Percentiles rank a stretch among this genome's conserved stretches.
Evolutionary conservation across 1,140 invertebrate genomes (phyloP).

Genomic region (Drosophila aff.): DNA sequence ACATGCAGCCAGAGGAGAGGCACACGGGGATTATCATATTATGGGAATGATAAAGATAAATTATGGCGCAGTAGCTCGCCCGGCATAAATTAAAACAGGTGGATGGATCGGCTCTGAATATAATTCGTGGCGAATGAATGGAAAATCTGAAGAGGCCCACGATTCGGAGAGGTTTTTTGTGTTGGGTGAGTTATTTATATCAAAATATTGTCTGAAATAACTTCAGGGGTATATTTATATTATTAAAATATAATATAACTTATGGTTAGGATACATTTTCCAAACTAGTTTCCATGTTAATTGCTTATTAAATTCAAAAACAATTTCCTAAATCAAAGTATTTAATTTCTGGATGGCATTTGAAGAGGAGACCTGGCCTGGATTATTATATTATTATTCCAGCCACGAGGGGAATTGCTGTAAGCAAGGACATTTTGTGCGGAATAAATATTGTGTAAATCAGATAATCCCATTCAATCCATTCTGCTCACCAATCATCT

Average conservation of each 20-base stretch:
- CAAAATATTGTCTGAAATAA: neutral
- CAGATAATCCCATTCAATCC: conserved; percentile 40
- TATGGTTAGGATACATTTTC: neutral
- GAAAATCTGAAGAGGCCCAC: conserved; percentile 1
- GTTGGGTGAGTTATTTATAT: neutral
- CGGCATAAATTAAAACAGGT: conserved; percentile 47
- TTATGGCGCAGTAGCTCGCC: conserved; percentile 42
- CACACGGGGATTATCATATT: conserved; percentile 44
- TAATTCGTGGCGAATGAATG: conserved; percentile 9
- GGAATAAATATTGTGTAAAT: conserved; percentile 48
- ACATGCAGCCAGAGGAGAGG: conserved; percentile 15
- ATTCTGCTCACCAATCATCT: conserved; percentile 42
- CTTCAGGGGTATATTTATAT: neutral
- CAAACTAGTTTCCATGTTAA: neutral
- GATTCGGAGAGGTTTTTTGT: neutral
- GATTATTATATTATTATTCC: conserved; percentile 22
- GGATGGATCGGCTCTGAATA: conserved; percentile 12
- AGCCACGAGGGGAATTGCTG: conserved; percentile 17
- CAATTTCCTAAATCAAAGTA: neutral
- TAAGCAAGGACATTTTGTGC: conserved; percentile 32
- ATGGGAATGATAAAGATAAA: conserved; percentile 51
- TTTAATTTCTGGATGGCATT: neutral
- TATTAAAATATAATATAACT: neutral
- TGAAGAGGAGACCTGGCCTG: no score
- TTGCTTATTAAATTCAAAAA: no score